Evolutionary conservation across 2,888 invertebrate species (phyloP), one percentile per base, ranked within the genome.

Genomic region (Drosophila eohydei): DNA sequence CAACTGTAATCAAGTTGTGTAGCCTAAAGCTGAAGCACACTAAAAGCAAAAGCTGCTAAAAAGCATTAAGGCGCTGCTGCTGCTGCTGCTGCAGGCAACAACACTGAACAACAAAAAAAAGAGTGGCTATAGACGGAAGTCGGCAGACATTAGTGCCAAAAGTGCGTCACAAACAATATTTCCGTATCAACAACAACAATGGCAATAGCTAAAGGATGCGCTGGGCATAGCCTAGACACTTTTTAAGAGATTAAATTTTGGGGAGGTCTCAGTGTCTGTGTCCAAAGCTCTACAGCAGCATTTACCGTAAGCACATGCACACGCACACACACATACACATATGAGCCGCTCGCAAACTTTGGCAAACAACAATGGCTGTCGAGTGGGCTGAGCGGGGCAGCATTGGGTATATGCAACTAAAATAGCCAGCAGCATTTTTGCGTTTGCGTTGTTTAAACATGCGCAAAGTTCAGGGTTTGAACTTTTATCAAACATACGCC

Each of bases 391-490:
- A 12, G 12, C 6, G 41, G 32, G 9, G 0, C 2, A 8, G 5
- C 51, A 32, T 34, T n/a, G 54, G 54, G 38, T 44, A 46, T 21
- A 50, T 84, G 88, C 89, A 85, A 87, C 89, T 85, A 87, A 91
- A 90, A 89, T 89, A 89, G 91, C 89, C 88, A 74, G 80, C 85
- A 90, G 89, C 89, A 82, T 87, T 88, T 88, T 90, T 90, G 90
- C 90, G 88, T 88, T 85, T 90, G 83, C 90, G 90, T 83, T 88
- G 90, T 90, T 90, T 85, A 89, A 87, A 90, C 90, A 89, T 89
- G 89, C 83, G 89, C 90, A 89, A 89, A 89, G 91, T 89, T 91
- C 88, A 81, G 86, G 88, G 77, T 74, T 83, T 89, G 90, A 89
- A 89, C 91, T 89, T 89, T 89, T 89, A 90, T 89, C 85, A 90